Percentiles rank a stretch among this genome's conserved stretches.
These are phyloP conservation scores for Nephrotoma guestfalica DNA, from an alignment of 2,888 invertebrate species.

Conservation along the genomic window DNA sequence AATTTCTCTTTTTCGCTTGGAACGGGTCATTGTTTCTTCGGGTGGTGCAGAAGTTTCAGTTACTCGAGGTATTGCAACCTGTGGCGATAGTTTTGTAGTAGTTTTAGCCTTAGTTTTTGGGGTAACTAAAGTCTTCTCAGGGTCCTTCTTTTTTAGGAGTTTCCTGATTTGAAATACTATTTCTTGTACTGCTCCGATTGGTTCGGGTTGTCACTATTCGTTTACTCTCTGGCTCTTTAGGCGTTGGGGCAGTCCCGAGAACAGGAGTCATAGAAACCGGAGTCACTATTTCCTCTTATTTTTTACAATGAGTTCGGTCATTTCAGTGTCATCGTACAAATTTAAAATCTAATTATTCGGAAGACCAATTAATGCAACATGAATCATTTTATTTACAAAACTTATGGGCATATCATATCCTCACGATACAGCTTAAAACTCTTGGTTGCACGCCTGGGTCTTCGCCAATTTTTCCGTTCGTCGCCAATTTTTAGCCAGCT, in stretches of 20 bases:
- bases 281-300: neutral
- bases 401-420: too few relatives aligned
- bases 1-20: slow-evolving; percentile 26
- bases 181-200: neutral
- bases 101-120: neutral
- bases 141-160: neutral
- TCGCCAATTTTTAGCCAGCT: too few relatives aligned
- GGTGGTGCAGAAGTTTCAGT: neutral
- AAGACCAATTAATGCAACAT: too few relatives aligned
- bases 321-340: neutral
- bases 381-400: too few relatives aligned
- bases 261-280: neutral
- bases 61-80: neutral
- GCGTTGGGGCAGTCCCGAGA: neutral
- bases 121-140: neutral
- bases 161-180: neutral
- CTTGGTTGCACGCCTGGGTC: too few relatives aligned
- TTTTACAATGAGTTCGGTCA: neutral
- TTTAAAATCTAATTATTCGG: too few relatives aligned
- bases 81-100: neutral
- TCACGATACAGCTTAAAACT: too few relatives aligned
- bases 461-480: too few relatives aligned
- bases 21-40: slow-evolving; percentile 31
- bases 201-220: neutral
- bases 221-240: neutral